Evolutionary conservation across 1,140 invertebrate genomes (phyloP).

Genomic region (Hermetia illucens): DNA sequence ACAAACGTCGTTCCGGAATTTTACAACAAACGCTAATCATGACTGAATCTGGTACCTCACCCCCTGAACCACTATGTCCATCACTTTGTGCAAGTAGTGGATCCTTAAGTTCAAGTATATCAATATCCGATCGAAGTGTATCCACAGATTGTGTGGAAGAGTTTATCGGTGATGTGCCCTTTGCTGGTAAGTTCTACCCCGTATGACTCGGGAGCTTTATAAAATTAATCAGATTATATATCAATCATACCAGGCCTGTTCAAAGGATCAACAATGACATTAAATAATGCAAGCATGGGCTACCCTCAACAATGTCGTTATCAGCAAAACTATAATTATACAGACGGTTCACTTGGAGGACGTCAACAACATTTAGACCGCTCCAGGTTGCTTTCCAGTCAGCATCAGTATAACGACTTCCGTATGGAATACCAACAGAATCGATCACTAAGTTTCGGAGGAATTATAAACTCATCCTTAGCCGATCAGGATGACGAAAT

Average conservation of each 20-base stretch:
- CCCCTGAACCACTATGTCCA: constrained; percentile 13
- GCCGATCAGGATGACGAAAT: no score
- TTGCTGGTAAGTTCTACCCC: constrained; percentile 57
- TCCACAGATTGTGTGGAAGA: constrained; percentile 74
- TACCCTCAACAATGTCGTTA: no score
- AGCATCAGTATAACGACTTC: no score
- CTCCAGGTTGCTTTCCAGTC: no score
- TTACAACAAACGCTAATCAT: constrained; percentile 19
- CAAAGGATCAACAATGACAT: constrained; percentile 55
- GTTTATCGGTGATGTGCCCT: constrained; percentile 69
- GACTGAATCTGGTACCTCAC: constrained; percentile 23
- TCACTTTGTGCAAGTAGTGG: constrained; percentile 10
- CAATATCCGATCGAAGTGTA: constrained; percentile 58
- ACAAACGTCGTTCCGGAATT: constrained; percentile 22
- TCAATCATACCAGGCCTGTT: constrained; percentile 48
- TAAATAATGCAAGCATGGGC: constrained; percentile 35
- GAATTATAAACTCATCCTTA: no score
- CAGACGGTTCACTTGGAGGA: no score
- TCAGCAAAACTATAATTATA: no score
- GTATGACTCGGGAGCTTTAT: background rate
- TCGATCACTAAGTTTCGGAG: no score
- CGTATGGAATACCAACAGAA: no score
- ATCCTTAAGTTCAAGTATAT: constrained; percentile 38
- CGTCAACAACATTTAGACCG: no score
- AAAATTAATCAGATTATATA: background rate